Base-by-base conservation (phyloP, 2,888 invertebrate genomes). In the Campoplex capitator region DNA sequence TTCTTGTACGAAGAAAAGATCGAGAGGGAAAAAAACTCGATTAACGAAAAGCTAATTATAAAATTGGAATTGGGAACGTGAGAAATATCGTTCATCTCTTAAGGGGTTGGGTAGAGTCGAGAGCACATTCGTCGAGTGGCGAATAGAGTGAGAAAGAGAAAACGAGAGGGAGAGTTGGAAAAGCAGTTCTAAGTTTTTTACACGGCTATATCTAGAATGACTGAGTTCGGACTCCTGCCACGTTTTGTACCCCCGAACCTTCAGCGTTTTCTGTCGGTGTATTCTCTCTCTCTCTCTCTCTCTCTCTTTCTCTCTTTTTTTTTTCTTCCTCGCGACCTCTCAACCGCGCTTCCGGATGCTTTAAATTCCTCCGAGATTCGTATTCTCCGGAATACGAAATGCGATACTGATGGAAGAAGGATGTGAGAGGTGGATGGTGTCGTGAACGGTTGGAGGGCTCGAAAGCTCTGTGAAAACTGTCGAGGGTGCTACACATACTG, bases 381-480 rank as follows among this genome's bases (percentile, higher is more conserved):
- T 90, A 90, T 90, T 90, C 88, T 81, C 58, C 84, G 88, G 91
- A 91, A 91, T 91, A 91, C 90, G 87, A 90, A 92, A 92, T 91
- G 90, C 83, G 89, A 91, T 90, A 89, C 88, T 89, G 90, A 91
- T 91, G 88, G 89, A 85, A 88, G 87, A 90, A 89, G 83, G 80
- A 88, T 88, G 86, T 71, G 86, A 83, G 83, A 89, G 81, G 73
- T 48, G 65, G 65, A 48, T 18, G 65, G 62, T 62, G 62, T 45
- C 48, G 35, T 32, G 65, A 28, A 16, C 54, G 73, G 23, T 73
- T 56, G 38, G 54, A 73, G 73, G 45, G 65, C 76, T 65, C 76
- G n/a, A 48, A 56, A 35, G 48, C 58, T 71, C 32, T 45, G 32
- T 16, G 51, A 58, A 62, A 80, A 71, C 62, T 42, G 54, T 67